phyloP scores from a whole-genome alignment of 2,113 vertebrate species.

The Harpagus bidentatus region DNA sequence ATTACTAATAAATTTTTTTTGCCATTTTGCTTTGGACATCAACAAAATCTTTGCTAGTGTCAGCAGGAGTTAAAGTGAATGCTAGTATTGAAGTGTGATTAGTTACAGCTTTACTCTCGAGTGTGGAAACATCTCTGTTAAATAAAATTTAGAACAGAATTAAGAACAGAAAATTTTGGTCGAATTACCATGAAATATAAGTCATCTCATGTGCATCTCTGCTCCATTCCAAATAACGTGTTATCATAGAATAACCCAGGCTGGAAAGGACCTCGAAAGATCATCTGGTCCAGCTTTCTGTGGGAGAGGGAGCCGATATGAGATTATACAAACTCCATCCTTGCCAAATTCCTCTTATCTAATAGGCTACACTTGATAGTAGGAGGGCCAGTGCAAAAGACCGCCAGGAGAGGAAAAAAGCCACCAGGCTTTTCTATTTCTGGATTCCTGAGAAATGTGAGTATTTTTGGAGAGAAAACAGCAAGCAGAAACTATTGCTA shows the following conservation, averaged over 20 bases:
- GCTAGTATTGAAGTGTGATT: neutral
- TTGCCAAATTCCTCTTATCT: neutral
- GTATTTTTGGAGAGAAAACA: neutral
- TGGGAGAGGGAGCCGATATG: neutral
- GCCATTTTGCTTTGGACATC: neutral
- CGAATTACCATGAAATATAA: neutral
- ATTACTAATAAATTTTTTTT: neutral
- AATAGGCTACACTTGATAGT: neutral
- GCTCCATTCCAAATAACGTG: neutral
- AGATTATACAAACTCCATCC: neutral
- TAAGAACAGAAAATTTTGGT: neutral
- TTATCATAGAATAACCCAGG: neutral
- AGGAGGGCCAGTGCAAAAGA: neutral
- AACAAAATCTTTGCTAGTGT: neutral
- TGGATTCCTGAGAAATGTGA: neutral
- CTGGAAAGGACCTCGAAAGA: neutral
- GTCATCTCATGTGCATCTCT: neutral
- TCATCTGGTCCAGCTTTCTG: neutral
- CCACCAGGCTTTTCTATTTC: neutral
- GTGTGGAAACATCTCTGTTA: neutral
- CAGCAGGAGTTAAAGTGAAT: neutral
- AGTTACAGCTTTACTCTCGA: neutral
- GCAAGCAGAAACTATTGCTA: neutral
- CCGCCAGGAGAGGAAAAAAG: neutral
- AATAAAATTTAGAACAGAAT: neutral